These are phyloP conservation scores for Aspiorhynchus laticeps DNA, from an alignment of 2,113 vertebrate genomes.

Conservation along the genomic window DNA sequence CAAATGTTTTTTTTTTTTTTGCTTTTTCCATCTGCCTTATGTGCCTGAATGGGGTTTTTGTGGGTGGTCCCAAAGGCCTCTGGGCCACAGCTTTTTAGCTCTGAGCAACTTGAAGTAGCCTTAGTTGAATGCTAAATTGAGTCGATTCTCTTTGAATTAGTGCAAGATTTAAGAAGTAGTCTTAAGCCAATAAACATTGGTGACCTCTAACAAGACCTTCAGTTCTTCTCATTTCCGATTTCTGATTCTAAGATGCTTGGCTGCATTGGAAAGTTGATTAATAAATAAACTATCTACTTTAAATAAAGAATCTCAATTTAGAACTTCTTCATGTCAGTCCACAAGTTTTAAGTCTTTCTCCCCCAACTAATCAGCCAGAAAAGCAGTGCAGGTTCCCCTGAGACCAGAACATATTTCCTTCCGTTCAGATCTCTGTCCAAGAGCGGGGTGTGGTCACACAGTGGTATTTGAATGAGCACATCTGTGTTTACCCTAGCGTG, in stretches of 20 bases:
- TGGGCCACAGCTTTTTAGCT: constrained; percentile 46
- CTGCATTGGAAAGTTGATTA: constrained; percentile 6
- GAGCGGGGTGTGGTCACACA: constrained; percentile 34
- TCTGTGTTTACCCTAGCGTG: constrained; percentile 47
- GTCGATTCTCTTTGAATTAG: background rate
- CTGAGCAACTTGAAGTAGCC: background rate
- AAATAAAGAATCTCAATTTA: background rate
- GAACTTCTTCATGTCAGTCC: background rate
- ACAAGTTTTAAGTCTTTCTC: background rate
- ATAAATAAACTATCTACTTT: background rate
- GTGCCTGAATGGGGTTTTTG: constrained; percentile 53
- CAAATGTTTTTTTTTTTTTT: constrained; percentile 62
- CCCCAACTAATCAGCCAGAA: constrained; percentile 3
- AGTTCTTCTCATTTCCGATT: constrained; percentile 40
- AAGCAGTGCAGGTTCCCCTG: constrained; percentile 15
- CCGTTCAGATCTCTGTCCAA: constrained; percentile 24
- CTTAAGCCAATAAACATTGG: background rate
- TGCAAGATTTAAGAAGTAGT: background rate
- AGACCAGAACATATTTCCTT: constrained; percentile 30
- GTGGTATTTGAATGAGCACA: constrained; percentile 45
- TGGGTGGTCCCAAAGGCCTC: constrained; percentile 69
- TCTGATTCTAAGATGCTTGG: constrained; percentile 28
- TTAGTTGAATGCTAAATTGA: background rate
- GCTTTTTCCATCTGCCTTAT: constrained; percentile 56
- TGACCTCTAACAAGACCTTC: constrained; percentile 15